These are phyloP conservation scores for Blennius ocellaris DNA, from an alignment of 2,113 vertebrate genomes.

Conservation along the genomic window DNA sequence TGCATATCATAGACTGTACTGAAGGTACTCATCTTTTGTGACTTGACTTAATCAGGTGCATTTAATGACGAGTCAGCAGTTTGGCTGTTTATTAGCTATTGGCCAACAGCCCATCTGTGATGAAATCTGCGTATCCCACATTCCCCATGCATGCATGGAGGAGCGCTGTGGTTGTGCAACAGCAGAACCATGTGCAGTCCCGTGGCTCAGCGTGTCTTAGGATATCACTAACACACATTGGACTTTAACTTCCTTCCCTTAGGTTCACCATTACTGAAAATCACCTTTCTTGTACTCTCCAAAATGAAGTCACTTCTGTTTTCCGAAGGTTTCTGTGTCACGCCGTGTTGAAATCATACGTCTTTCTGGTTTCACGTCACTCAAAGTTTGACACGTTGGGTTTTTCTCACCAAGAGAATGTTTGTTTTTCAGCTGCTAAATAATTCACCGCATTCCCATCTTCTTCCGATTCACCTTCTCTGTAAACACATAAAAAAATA, in stretches of 20 bases:
- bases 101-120: not conserved
- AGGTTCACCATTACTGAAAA: conserved; percentile 18
- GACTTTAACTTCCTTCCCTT: conserved; percentile 63
- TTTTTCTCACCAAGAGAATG: too few species aligned
- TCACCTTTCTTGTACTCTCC: not conserved
- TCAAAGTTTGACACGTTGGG: too few species aligned
- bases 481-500: too few species aligned
- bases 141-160: not conserved
- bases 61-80: conserved; percentile 15
- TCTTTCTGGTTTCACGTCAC: not conserved
- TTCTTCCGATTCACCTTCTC: too few species aligned
- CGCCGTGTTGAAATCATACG: not conserved
- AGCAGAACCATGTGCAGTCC: not conserved
- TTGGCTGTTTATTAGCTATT: conserved; percentile 11
- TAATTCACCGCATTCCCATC: too few species aligned
- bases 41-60: conserved; percentile 2
- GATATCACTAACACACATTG: conserved; percentile 39
- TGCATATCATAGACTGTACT: not conserved
- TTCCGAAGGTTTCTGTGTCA: not conserved
- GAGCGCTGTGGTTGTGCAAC: conserved; percentile 43
- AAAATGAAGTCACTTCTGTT: not conserved
- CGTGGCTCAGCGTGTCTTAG: not conserved
- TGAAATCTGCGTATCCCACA: conserved; percentile 15
- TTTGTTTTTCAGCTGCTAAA: too few species aligned
- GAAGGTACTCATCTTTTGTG: not conserved